phyloP scores from a whole-genome alignment of 2,888 invertebrate species.

The Plagodis dolabraria region DNA sequence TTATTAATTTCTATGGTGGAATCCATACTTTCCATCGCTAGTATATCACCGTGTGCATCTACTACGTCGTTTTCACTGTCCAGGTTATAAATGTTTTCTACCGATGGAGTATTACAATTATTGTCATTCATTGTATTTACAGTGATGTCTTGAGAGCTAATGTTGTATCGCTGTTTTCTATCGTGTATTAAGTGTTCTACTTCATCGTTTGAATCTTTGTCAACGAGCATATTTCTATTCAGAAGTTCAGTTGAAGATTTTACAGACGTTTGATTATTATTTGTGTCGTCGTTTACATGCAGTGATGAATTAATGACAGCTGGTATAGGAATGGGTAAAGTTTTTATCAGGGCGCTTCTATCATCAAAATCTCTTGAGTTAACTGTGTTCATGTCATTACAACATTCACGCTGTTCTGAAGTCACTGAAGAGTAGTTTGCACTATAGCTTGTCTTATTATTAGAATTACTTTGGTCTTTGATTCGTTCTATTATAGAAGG shows the following conservation, averaged over 20 bases:
- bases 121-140: constrained; percentile 27
- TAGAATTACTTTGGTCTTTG: constrained; percentile 39
- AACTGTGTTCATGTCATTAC: constrained; percentile 4
- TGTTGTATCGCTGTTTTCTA: constrained; percentile 7
- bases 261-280: constrained; percentile 41
- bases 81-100: neutral
- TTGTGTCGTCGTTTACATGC: constrained; percentile 9
- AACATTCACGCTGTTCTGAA: constrained; percentile 11
- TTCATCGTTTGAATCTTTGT: constrained; percentile 5
- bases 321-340: constrained; percentile 7
- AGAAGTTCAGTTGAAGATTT: constrained; percentile 57
- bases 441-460: constrained; percentile 41
- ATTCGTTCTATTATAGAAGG: constrained; percentile 56
- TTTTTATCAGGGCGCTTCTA: constrained; percentile 3
- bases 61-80: constrained; percentile 3
- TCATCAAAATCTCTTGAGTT: constrained; percentile 11
- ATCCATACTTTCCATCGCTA: neutral
- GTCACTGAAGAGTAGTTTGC: constrained; percentile 25
- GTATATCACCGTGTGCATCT: neutral
- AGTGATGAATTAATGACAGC: constrained; percentile 8
- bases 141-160: constrained; percentile 3
- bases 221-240: constrained; percentile 46
- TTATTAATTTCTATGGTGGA: constrained; percentile 1
- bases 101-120: neutral
- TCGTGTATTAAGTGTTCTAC: neutral